Base-by-base conservation (phyloP, 2,888 invertebrate genomes). In the Hyles lineata region DNA sequence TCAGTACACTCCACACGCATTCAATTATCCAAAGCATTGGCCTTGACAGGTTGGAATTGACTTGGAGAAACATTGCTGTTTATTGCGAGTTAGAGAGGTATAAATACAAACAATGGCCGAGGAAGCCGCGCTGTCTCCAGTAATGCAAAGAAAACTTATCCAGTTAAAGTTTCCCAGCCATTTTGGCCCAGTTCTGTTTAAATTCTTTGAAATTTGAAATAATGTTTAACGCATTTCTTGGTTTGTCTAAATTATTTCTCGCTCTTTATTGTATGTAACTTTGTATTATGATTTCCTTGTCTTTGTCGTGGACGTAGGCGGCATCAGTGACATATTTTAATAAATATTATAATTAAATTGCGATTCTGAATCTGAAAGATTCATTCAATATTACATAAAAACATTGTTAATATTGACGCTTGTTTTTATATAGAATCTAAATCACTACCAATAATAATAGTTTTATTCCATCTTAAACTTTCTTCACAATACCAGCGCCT, bases 131-230 rank as follows among this genome's bases (percentile, higher is more conserved):
- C 79, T 81, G 84, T 85, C 86, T 82, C 82, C 60, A 72, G 23
- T 85, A 84, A 84, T 82, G 80, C 79, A 67, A 67, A 67, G 78
- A 78, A 85, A 91, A 90, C 86, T 90, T 89, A 88, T 88, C 84
- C 83, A 83, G 88, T 90, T 89, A 84, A 90, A 90, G 81, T 90
- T 90, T 84, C 76, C 76, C 72, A 78, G 77, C 79, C 80, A 82
- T 87, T 85, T 79, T 80, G 77, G 78, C 74, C 78, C 77, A 77
- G 80, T 76, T 82, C 75, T 75, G 78, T 80, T 79, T 80, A 76
- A 82, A 83, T 79, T 77, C 74, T 76, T 78, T 78, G 69, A 76
- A 80, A 75, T 78, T 76, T 79, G 70, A 67, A 21, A 67, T 43
- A 67, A 43, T 23, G 11, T 67, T 67, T 5, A 15, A 43, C 17